Evolutionary conservation across 1,140 invertebrate species (phyloP), one percentile per base, ranked within the genome.

Genomic region (Bradynema listronoti): DNA sequence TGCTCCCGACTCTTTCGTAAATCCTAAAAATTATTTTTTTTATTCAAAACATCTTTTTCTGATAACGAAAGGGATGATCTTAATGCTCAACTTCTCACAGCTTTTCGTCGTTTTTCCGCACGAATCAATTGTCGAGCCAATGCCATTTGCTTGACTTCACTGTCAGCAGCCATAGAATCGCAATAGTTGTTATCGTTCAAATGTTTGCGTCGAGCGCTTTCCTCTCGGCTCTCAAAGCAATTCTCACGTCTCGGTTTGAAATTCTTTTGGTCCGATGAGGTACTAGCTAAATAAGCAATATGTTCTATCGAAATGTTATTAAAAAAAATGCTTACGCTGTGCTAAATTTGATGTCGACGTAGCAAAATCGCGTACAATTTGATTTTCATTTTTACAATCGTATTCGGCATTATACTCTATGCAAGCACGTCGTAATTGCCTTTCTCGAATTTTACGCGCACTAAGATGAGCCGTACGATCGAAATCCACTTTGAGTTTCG

Each of bases 381-480:
- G n/a, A n/a, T n/a, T n/a, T n/a, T n/a, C n/a, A n/a, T n/a, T n/a
- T n/a, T n/a, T n/a, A n/a, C n/a, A n/a, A n/a, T n/a, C n/a, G n/a
- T n/a, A n/a, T 14, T 45, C 58, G 2, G 36, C 42, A 19, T 66
- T 49, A 27, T 63, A 65, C 24, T 63, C 61, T 36, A 63, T 19
- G 25, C 32, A 52, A 27, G 50, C 50, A 25, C 61, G 43, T n/a
- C 50, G 42, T 19, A 63, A 25, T 36, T 49, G 34, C n/a, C 61
- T 30, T 47, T 63, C 59, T 14, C 45, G 53, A 34, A 63, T 65
- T 33, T 63, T 63, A 4, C 58, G 42, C 33, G 43, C 42, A 34
- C 61, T 66, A 43, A 63, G 39, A 65, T 63, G 61, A 34, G 59
- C 59, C 22, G 50, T 58, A 27, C 50, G 54, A 24, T 61, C 59